Conservation (phyloP, 23 tunicate species). For the Botrylloides violaceus region DNA sequence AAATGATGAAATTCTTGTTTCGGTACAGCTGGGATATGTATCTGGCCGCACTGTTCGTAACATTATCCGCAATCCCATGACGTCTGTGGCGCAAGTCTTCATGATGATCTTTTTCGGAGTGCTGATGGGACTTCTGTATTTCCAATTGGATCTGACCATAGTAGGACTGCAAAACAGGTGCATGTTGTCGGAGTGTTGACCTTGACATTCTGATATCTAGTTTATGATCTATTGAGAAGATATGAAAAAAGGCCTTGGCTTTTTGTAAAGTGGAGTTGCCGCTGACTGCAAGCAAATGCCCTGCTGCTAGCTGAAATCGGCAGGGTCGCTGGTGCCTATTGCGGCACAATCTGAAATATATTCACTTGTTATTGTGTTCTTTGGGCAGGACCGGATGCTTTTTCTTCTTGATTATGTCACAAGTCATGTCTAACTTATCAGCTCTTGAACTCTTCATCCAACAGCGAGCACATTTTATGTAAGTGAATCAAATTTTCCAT, state of each 20-base stretch:
- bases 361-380: no score
- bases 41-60: conserved; percentile 57
- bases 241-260: no score
- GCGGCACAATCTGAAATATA: no score
- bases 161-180: conserved; percentile 89
- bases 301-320: no score
- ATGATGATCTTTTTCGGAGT: conserved; percentile 77
- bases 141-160: conserved; percentile 30
- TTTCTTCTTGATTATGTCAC: conserved; percentile 74
- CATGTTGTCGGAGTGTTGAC: not conserved
- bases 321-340: no score
- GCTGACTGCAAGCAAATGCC: no score
- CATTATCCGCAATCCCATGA: conserved; percentile 84
- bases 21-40: conserved; percentile 37
- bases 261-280: no score
- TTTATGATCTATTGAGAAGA: not conserved
- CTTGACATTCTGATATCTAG: not conserved
- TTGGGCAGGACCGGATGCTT: conserved; percentile 75
- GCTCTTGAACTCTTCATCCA: conserved; percentile 78
- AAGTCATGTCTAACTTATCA: conserved; percentile 86
- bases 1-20: not conserved
- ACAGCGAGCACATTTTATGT: conserved; percentile 73
- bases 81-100: conserved; percentile 81
- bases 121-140: conserved; percentile 84
- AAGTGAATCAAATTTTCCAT: no score